Base-by-base conservation (phyloP, 2,113 vertebrate species). In the Colinus virginianus region DNA sequence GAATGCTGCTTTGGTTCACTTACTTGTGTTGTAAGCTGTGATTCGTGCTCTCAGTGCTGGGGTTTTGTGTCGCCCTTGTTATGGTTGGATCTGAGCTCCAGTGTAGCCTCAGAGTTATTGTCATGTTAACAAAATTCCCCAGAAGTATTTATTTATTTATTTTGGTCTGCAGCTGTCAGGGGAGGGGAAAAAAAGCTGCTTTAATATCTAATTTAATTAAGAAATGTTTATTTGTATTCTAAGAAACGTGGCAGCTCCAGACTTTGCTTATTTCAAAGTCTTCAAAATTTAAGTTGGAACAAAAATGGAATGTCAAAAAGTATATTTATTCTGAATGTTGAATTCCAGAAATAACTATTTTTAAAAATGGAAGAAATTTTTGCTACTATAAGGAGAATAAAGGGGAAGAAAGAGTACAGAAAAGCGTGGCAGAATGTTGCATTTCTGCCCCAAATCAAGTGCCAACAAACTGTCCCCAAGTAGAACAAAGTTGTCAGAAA, bases 341-440 rank as follows among this genome's bases (percentile, higher is more conserved):
- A 90, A 66, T 84, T 94, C 55, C 80, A 93, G 67, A 78, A 95
- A 84, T 82, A 84, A 53, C 43, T 74, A 7, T 83, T 91, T 64
- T 82, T 85, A 78, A 62, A 87, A 93, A 38, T 49, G 78, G 92
- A 92, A 93, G 36, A 82, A 56, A 40, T 75, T 92, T 64, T 91
- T 95, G 84, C 93, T 84, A 51, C 56, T 61, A 43, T 88, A 88
- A 90, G 91, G 87, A 83, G 91, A 92, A 94, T 94, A 94, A 96
- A 95, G 43, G 48, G 87, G 89, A 96, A 95, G 87, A 83, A 68
- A 56, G 55, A 83, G 78, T 49, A 19, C 64, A 92, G 94, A 94
- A 88, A 58, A 75, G 76, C 48, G 36, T 78, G 43, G 36, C 53
- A 56, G 72, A 43, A 21, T 34, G 49, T 92, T 85, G 78, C 12